Evolutionary conservation across 2,113 vertebrate genomes (phyloP), one percentile per base, ranked within the genome.

Genomic region (Toxotes jaculatrix): DNA sequence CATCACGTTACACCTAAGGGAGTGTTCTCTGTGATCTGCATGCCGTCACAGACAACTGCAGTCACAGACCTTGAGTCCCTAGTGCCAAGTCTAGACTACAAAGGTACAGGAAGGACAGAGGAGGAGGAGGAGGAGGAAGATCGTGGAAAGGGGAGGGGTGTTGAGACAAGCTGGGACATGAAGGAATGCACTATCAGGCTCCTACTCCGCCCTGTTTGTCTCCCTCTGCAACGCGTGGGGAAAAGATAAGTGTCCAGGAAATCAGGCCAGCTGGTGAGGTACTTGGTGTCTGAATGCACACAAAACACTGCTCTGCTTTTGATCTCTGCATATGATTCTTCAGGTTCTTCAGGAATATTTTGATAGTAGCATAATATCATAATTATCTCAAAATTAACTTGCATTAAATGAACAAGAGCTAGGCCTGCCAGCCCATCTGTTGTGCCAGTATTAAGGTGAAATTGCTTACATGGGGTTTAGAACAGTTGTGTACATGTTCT

Each of bases 241-340:
- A 12, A 69, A 63, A 83, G 38, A 63, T 67, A 68, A 71, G 45
- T 13, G 12, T 63, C 55, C 36, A 23, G 77, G 82, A 90, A 87
- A 87, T 79, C 53, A 75, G 68, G 69, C 81, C 87, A 88, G 87
- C 86, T 89, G 87, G 49, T 59, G 40, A 49, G 77, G 51, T 31
- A 45, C 57, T 77, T n/a, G 7, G 17, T 57, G 77, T 77, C 81
- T 53, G 56, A 63, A 69, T 67, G 55, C 34, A 84, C 11, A 60
- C 65, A 4, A 34, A 80, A 63, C 49, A 66, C 19, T 5, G 5
- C 42, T 40, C 49, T 53, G 0, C 9, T 59, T 80, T 66, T 61
- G 49, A 49, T 64, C 32, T 57, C 40, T 13, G 34, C 57, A 34
- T 74, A 38, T 53, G 69, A 45, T 61, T 56, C 38, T 57, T 34